Evolutionary conservation across 2,888 invertebrate species (phyloP), one percentile per base, ranked within the genome.

Genomic region (Acleris laterana): DNA sequence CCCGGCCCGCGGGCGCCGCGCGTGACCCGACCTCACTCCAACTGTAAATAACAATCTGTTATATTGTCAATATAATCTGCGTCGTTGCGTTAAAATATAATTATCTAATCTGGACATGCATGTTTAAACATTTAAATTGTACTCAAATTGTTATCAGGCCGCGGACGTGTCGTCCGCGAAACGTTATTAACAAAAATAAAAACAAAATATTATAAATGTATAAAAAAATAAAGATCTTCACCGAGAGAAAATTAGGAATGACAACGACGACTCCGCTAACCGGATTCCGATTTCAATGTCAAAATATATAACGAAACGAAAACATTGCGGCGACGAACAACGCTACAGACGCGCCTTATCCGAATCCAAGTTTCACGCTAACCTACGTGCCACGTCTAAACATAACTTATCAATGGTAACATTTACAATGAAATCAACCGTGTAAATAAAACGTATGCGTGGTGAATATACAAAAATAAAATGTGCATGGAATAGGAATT

Each of bases 181-280:
- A 83, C 82, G 76, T 78, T 79, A 77, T 80, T 82, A 85, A 81
- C 75, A 74, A 80, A 81, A 80, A 74, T 73, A 73, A 74, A 77
- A 69, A 81, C 77, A 79, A 78, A 77, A 77, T 74, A 77, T 78
- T 62, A 82, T 77, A 90, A 91, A 90, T 82, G 85, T 90, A 88
- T 90, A 91, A 90, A 93, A 71, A 91, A 93, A 91, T 91, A 93
- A 93, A 93, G 90, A 91, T 93, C 89, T 90, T 87, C 78, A 82
- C 82, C 81, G 87, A 85, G 87, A 87, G 81, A 87, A 38, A 84
- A 83, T 79, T 71, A 89, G 90, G 91, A 91, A 92, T 91, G 90
- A 88, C 84, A 74, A 77, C 74, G 55, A 46, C 46, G 82, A 80
- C 74, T 84, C 81, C 79, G 79, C 77, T 77, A 74, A 72, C 76